Evolutionary conservation across 2,797 vertebrate genomes (phyloP), one percentile per base, ranked within the genome.

Genomic region (Enteromius paludinosus): DNA sequence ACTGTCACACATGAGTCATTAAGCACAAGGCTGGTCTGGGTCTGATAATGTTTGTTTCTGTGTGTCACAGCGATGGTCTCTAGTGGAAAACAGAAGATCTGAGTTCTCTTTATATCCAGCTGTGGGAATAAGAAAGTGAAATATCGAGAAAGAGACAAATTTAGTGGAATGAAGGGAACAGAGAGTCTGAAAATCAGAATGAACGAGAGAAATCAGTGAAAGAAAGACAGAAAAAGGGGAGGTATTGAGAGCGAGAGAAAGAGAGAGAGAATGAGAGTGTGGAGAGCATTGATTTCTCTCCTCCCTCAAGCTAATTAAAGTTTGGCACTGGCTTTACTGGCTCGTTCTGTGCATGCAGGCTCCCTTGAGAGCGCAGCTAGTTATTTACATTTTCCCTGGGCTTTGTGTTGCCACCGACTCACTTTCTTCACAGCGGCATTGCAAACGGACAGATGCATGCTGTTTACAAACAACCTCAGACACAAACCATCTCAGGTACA

Each of bases 201-300:
- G 75, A 72, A 62, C 23, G 64, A 75, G 49, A 59, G 65, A 52
- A 47, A 52, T 64, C 61, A 14, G 38, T 41, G 76, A 80, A 52
- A 28, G 15, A 82, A 56, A 28, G 54, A 45, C 56, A 20, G 69
- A 68, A 56, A 69, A 83, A 68, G 47, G 25, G 23, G 72, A 82
- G 49, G 79, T 47, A 75, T 73, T 75, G 78, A 33, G 77, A 69
- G 84, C 18, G 15, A 43, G 69, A 83, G 68, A 68, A 43, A 85
- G 79, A 35, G 73, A 87, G 85, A 73, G 84, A 71, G 82, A 70
- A 87, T 89, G 85, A 73, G 84, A 89, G 79, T 77, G 84, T 84
- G 86, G 84, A 90, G 86, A 86, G 85, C 84, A 91, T 93, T 92
- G 92, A 93, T 92, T 93, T 93, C 89, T 89, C 89, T 87, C 85